Evolutionary conservation across 2,797 vertebrate species (phyloP).

Genomic region (Octomys mimax): DNA sequence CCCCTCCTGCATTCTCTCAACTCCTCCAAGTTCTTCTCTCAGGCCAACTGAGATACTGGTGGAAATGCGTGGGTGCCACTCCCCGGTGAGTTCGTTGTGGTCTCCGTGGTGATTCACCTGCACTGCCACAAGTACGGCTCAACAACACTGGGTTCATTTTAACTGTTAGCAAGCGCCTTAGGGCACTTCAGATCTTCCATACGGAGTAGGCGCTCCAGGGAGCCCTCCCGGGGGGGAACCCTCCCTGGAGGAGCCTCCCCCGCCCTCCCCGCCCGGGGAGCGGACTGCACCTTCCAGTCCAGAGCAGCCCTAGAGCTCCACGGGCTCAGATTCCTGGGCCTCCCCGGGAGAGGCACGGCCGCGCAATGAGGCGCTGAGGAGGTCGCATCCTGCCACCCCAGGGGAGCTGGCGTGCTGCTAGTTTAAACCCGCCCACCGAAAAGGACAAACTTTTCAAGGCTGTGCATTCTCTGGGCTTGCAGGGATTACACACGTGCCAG

Average conservation of each 20-base stretch:
- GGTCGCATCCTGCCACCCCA: background rate
- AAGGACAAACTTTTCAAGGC: background rate
- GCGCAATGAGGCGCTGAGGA: background rate
- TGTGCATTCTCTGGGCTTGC: background rate
- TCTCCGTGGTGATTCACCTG: fast-evolving
- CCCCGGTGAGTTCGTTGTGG: background rate
- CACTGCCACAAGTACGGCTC: background rate
- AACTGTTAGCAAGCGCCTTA: background rate
- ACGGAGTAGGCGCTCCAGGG: background rate
- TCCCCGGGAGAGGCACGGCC: background rate
- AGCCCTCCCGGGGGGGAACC: too few relatives aligned
- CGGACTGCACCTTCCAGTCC: background rate
- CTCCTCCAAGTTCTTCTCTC: background rate
- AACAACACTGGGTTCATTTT: background rate
- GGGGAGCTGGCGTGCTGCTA: background rate
- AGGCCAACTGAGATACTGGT: background rate
- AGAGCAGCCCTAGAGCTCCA: too few relatives aligned
- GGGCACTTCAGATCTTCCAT: background rate
- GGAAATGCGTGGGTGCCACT: background rate
- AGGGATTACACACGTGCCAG: background rate
- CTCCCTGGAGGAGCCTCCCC: too few relatives aligned
- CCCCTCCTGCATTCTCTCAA: background rate
- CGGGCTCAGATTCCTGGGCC: too few relatives aligned
- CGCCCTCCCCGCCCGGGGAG: too few relatives aligned
- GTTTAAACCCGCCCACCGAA: background rate